Evolutionary conservation across 2,888 invertebrate genomes (phyloP).

Genomic region (Torymus texanus): DNA sequence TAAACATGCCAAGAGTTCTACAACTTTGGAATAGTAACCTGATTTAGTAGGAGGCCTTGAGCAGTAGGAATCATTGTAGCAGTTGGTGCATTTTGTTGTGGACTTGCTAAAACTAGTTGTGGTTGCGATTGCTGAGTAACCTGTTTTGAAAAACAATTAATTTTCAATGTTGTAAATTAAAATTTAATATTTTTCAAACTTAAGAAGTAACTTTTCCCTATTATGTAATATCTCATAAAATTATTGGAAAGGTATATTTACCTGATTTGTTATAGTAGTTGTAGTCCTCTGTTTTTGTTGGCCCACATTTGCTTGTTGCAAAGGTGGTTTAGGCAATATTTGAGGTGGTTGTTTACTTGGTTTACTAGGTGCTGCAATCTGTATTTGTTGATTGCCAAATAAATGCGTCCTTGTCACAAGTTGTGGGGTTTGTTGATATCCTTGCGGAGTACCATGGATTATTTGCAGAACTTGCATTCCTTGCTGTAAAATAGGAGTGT

Average conservation of each 20-base stretch:
- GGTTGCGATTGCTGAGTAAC: slow-evolving; percentile 75
- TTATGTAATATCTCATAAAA: no score
- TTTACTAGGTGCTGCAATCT: slow-evolving; percentile 71
- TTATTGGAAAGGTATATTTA: slow-evolving; percentile 49
- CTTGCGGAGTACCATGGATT: slow-evolving; percentile 72
- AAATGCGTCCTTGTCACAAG: slow-evolving; percentile 72
- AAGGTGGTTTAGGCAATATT: slow-evolving; percentile 79
- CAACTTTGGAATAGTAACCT: slow-evolving; percentile 65
- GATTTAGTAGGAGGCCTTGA: slow-evolving; percentile 74
- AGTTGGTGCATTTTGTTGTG: slow-evolving; percentile 72
- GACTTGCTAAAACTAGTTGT: slow-evolving; percentile 74
- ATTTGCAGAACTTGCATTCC: slow-evolving; percentile 74
- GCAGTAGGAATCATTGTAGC: slow-evolving; percentile 74
- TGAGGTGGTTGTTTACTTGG: slow-evolving; percentile 78
- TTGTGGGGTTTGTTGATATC: slow-evolving; percentile 71
- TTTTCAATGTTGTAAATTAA: not conserved
- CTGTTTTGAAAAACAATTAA: slow-evolving; percentile 55
- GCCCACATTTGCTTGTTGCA: slow-evolving; percentile 67
- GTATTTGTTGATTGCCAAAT: slow-evolving; percentile 74
- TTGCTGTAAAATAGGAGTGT: slow-evolving; percentile 72
- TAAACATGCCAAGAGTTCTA: slow-evolving; percentile 29
- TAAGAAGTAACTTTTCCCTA: no score
- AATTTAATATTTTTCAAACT: no score
- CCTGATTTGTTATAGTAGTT: slow-evolving; percentile 73
- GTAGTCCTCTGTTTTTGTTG: slow-evolving; percentile 72